Conservation (phyloP, 1,140 invertebrate species). For the Drosophila carrolli region DNA sequence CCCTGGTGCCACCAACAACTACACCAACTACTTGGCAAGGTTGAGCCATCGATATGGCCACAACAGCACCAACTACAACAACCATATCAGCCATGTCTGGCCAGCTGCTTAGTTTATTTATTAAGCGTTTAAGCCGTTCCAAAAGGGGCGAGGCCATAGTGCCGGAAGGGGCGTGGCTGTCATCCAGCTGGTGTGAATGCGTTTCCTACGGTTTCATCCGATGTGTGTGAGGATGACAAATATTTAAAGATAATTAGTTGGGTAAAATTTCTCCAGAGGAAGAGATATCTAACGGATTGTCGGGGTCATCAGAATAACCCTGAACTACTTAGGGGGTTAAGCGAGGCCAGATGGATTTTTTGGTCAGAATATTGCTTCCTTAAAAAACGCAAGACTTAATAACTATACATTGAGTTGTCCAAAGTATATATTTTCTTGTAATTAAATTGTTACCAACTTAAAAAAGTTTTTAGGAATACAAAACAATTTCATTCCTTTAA, state of each 20-base stretch:
- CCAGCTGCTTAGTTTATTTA: constrained; percentile 79
- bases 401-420: too few relatives aligned
- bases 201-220: background rate
- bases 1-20: constrained; percentile 31
- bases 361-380: too few relatives aligned
- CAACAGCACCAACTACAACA: constrained; percentile 32
- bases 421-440: too few relatives aligned
- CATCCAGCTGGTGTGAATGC: constrained; percentile 16
- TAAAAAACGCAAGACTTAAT: too few relatives aligned
- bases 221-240: constrained; percentile 45
- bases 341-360: too few relatives aligned
- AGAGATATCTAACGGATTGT: background rate
- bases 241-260: constrained; percentile 71
- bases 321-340: background rate
- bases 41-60: constrained; percentile 64
- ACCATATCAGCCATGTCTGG: constrained; percentile 41
- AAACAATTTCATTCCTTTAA: too few relatives aligned
- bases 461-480: too few relatives aligned
- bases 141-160: constrained; percentile 23
- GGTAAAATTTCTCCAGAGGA: background rate
- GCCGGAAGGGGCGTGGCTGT: constrained; percentile 19
- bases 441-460: too few relatives aligned
- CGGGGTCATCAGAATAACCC: background rate
- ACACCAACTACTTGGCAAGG: constrained; percentile 59
- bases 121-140: constrained; percentile 69